Base-by-base conservation (phyloP, 2,888 invertebrate genomes). In the Epirrhoe tristata region DNA sequence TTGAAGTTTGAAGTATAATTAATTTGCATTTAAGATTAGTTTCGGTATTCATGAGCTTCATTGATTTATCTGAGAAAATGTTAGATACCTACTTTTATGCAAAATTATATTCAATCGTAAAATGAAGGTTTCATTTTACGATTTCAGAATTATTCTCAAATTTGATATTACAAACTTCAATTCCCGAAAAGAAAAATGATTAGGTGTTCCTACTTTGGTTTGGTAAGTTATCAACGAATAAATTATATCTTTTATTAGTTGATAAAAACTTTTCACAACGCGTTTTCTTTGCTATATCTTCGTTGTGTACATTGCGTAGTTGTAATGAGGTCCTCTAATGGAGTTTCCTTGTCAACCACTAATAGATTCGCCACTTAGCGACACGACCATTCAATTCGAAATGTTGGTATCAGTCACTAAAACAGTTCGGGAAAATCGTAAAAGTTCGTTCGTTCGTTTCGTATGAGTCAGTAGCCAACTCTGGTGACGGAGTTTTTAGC, bases 311-410 rank as follows among this genome's bases (percentile, higher is more conserved):
- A 67, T 67, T 62, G 62, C 55, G 65, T 48, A 36, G 46, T 54
- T 52, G 5, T 62, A 62, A 54, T 51, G 48, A 59, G 24, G 14
- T 50, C 36, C 63, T 64, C 63, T 77, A 66, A 82, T 82, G 78
- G 82, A 76, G 68, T 77, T 81, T 68, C 67, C 80, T 61, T 84
- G 84, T 83, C 73, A 66, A 57, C 71, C 55, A 62, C 53, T 82
- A 82, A 80, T 81, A 77, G 74, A 68, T 63, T 70, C 55, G 10
- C 53, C 24, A 56, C 62, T 61, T 70, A 61, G 53, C 36, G 39
- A 64, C 14, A 52, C 43, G 39, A 34, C 39, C 55, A 8, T 58
- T 16, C 24, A 55, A 14, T 58, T 60, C 58, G 54, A 52, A 51
- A 65, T 16, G 31, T 16, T 43, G 54, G n/a, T 60, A 63, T 67